Conservation (phyloP, 1,140 invertebrate genomes). For the Vanessa tameamea region DNA sequence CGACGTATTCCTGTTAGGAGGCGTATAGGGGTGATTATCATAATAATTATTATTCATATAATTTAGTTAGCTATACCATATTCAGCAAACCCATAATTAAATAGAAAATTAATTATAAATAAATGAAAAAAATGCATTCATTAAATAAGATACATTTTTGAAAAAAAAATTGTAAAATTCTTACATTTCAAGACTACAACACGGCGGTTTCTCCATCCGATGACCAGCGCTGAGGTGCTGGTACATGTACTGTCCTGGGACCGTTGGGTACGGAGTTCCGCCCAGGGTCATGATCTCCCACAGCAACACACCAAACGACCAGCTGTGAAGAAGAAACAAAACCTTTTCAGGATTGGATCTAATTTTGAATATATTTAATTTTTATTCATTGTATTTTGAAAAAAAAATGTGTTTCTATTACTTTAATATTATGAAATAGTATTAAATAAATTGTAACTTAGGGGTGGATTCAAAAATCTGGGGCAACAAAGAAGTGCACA, state of each 20-base stretch:
- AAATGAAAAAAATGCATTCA: neutral
- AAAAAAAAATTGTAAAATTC: slow-evolving; percentile 45
- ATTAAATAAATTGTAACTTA: no score
- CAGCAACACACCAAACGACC: slow-evolving; percentile 95
- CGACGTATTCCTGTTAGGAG: no score
- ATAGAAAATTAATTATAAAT: slow-evolving; percentile 1
- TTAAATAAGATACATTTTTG: no score
- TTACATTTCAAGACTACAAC: slow-evolving; percentile 95
- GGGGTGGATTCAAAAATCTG: no score
- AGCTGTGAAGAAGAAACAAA: slow-evolving; percentile 77
- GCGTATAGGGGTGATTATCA: no score
- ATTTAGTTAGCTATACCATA: no score
- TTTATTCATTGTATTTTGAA: no score
- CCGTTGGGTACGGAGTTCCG: slow-evolving; percentile 93
- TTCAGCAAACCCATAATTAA: no score
- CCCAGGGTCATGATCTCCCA: slow-evolving; percentile 98
- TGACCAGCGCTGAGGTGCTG: slow-evolving; percentile 93
- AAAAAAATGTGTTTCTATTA: no score
- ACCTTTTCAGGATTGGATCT: neutral
- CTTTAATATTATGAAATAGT: no score
- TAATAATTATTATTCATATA: no score
- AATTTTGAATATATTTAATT: neutral
- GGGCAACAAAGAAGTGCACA: no score
- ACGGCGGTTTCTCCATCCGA: slow-evolving; percentile 96
- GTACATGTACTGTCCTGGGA: slow-evolving; percentile 83